Conservation (phyloP, 2,888 invertebrate genomes). For the Heliconius sara region DNA sequence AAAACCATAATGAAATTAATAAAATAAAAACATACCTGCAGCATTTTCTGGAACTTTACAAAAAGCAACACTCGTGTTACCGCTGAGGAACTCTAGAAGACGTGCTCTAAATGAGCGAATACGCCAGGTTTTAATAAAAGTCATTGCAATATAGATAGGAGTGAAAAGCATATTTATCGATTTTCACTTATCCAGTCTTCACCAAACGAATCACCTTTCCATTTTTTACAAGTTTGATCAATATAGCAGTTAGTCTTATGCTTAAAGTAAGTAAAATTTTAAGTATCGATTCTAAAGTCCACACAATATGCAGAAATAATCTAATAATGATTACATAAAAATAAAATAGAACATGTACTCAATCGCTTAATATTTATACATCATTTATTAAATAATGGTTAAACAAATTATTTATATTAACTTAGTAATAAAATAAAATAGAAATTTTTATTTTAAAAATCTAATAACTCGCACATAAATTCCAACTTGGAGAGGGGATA, state of each 20-base stretch:
- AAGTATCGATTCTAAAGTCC: slow-evolving; percentile 80
- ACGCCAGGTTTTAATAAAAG: slow-evolving; percentile 91
- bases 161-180: slow-evolving; percentile 87
- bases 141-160: slow-evolving; percentile 92
- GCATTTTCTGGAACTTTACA: slow-evolving; percentile 80
- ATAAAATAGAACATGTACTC: slow-evolving; percentile 33
- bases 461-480: slow-evolving; percentile 23
- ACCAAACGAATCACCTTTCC: slow-evolving; percentile 38
- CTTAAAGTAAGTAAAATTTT: slow-evolving; percentile 18
- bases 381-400: background rate
- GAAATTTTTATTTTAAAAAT: slow-evolving; percentile 20
- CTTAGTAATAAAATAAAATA: slow-evolving; percentile 16
- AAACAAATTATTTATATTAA: background rate
- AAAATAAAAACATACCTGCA: slow-evolving; percentile 36
- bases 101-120: slow-evolving; percentile 88
- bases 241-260: slow-evolving; percentile 30
- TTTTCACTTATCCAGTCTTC: slow-evolving; percentile 17
- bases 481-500: slow-evolving; percentile 20
- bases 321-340: slow-evolving; percentile 39
- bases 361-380: background rate
- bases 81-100: slow-evolving; percentile 85
- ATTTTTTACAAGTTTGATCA: slow-evolving; percentile 43
- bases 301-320: slow-evolving; percentile 52
- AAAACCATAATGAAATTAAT: background rate
- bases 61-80: slow-evolving; percentile 85